These are phyloP conservation scores for Hipparchia semele DNA, from an alignment of 2,888 invertebrate genomes.

Conservation along the genomic window DNA sequence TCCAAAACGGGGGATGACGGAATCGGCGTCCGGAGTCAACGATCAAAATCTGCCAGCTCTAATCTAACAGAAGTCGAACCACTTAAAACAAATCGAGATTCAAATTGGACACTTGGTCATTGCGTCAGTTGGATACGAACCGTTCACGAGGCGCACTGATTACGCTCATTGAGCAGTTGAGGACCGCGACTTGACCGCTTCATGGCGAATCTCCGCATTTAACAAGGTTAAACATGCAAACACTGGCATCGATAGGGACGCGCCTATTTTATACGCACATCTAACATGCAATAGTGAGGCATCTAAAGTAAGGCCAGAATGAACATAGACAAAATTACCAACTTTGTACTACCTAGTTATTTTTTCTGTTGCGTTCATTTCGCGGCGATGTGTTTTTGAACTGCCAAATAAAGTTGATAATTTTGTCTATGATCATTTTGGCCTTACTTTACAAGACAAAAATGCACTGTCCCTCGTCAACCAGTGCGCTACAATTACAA, in stretches of 20 bases:
- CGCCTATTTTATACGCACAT: conserved; percentile 2
- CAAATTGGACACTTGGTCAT: conserved; percentile 77
- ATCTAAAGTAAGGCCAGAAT: no score
- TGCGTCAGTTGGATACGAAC: conserved; percentile 73
- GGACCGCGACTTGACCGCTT: conserved; percentile 61
- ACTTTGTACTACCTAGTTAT: no score
- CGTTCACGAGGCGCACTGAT: conserved; percentile 69
- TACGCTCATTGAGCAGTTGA: conserved; percentile 72
- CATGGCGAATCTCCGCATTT: conserved; percentile 70
- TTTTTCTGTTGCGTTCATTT: no score
- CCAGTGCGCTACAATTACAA: no score
- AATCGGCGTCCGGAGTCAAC: conserved; percentile 19
- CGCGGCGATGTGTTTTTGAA: no score
- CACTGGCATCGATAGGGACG: conserved; percentile 28
- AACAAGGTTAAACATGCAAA: conserved; percentile 54
- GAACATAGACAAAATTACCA: no score
- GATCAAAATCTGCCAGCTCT: conserved; percentile 47
- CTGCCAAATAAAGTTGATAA: no score
- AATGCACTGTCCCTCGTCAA: no score
- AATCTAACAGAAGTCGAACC: conserved; percentile 77
- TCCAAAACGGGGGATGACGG: conserved; percentile 21
- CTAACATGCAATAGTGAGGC: neutral
- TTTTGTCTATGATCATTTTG: no score
- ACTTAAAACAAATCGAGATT: conserved; percentile 73
- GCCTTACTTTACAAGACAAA: no score